Evolutionary conservation across 2,797 vertebrate species (phyloP), one percentile per base, ranked within the genome.

Genomic region (Poecilia wingei): DNA sequence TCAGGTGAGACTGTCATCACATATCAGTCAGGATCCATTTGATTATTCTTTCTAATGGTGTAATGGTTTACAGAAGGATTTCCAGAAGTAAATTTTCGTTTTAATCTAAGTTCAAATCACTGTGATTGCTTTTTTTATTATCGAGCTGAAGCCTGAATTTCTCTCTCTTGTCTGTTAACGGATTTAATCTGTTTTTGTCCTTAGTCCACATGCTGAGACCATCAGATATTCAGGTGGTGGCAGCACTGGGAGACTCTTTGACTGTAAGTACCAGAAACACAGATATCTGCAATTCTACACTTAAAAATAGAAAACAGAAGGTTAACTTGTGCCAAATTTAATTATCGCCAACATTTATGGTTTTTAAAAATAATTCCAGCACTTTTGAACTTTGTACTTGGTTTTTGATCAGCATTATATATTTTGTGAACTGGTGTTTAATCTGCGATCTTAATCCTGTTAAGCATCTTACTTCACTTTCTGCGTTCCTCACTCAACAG

Each of bases 171-270:
- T 39, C 25, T 22, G 41, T 75, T 31, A 61, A 13, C 5, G 5
- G 20, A 4, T 4, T 83, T 7, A 74, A 79, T 77, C n/a, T 86
- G 3, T n/a, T 73, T 43, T 46, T 39, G 77, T 16, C 74, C 78
- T 76, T 53, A 43, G 98, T 96, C 69, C 97, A 98, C 68, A 74
- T 88, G 75, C 95, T 99, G 59, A 94, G 87, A 49, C 97, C 97
- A 46, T 95, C 89, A 71, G 97, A 98, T 86, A 96, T 98, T 87
- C 96, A 93, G 83, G 96, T 97, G 47, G 87, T 97, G 75, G 97
- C 96, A 0, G 98, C 97, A 0, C 89, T 98, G 64, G 95, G 94
- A 87, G 94, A 94, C 79, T 94, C 94, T 20, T 8, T 49, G 47
- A 95, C 94, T 69, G 94, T 95, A 79, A 87, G 92, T 85, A 28